Conservation (phyloP, 1,140 invertebrate species). For the Diprion similis region DNA sequence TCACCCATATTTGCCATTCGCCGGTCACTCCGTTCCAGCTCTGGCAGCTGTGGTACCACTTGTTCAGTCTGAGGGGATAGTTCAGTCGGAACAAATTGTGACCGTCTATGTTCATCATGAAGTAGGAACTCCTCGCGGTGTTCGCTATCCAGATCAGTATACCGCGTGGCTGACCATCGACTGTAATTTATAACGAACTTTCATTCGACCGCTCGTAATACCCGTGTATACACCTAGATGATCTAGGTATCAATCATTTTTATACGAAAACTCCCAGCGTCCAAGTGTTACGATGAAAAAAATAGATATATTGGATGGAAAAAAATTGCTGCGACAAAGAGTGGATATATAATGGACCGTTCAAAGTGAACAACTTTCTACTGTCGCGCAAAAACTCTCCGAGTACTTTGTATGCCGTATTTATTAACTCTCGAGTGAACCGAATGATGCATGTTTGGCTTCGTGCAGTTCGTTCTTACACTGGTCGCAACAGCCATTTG, state of each 20-base stretch:
- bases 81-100: conserved; percentile 83
- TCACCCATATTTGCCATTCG: conserved; percentile 88
- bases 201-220: neutral
- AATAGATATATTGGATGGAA: neutral
- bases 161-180: conserved; percentile 72
- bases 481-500: no score
- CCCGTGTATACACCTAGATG: neutral
- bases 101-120: conserved; percentile 78
- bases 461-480: no score
- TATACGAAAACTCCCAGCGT: neutral
- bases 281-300: neutral
- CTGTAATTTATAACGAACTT: conserved; percentile 54
- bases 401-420: no score
- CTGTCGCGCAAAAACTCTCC: conserved; percentile 15
- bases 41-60: conserved; percentile 85
- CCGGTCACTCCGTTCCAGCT: conserved; percentile 86
- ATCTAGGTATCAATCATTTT: neutral
- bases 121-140: conserved; percentile 78
- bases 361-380: conserved; percentile 22
- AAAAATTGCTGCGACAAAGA: no score
- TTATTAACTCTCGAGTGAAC: no score
- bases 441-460: no score
- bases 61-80: conserved; percentile 78
- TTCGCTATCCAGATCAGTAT: conserved; percentile 81
- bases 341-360: neutral